Base-by-base conservation (phyloP, 2,113 vertebrate genomes). In the Syngnathoides biaculeatus region DNA sequence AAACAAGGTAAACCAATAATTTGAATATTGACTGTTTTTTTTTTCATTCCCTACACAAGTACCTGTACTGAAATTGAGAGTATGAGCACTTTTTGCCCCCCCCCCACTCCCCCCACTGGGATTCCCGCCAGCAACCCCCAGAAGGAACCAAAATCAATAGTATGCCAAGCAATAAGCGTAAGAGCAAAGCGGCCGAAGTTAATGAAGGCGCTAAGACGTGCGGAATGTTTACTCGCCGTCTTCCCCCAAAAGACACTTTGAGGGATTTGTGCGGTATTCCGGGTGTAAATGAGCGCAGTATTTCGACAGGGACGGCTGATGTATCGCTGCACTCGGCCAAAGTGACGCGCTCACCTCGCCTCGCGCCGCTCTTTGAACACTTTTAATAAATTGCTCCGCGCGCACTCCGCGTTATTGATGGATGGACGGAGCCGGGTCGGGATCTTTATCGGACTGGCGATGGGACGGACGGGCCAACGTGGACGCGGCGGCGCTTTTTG, bases 371-470 rank as follows among this genome's bases (percentile, higher is more conserved):
- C 65, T 82, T 69, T 74, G 65, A 78, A 73, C 78, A 65, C 64
- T 66, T 81, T 75, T 43, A 82, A 82, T 80, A 72, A 89, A 82
- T 79, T 82, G 80, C 45, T 72, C 70, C 68, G 65, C 64, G 78
- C 73, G 71, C 68, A 60, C 74, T 14, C 61, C 70, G 70, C 26
- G 38, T 72, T 72, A 26, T 73, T 89, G 82, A 87, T 87, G 80
- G 84, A 85, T 11, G 71, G 84, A 85, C 9, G 71, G 71, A 65
- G 52, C 67, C 0, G 0, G 56, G 63, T 45, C 22, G 12, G 19
- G 14, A 13, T 56, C 50, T 80, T 58, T 57, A 10, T 42, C 6
- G 55, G 30, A 26, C 26, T 0, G 57, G 2, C 38, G 60, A 22
- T 40, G 14, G 38, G 59, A 62, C n/a, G 60, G 39, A n/a, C 57